Evolutionary conservation across 2,797 vertebrate species (phyloP), one percentile per base, ranked within the genome.

Genomic region (Galagoides demidoff): DNA sequence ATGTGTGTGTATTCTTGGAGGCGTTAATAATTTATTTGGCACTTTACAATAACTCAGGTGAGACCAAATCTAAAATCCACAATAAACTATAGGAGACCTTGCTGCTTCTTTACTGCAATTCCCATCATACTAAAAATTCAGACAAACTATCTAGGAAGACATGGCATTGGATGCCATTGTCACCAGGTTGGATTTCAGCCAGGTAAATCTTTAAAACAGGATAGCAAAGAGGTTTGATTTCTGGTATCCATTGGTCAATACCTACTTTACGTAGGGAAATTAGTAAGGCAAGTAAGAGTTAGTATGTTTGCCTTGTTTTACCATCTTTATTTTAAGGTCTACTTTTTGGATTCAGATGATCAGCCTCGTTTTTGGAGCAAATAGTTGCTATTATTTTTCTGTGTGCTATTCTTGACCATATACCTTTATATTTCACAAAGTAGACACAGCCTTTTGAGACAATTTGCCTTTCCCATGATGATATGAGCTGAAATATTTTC

Each of bases 371-470:
- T 92, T n/a, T 39, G 55, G 52, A 95, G 14, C 43, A 81, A 74
- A 25, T 13, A 78, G 12, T 43, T 73, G 23, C 45, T 89, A 0
- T 34, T 27, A 13, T n/a, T 95, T 86, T 55, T 7, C 37, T 34
- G 0, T 45, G 22, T 90, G 43, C 34, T 89, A 0, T 63, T 66
- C 23, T 20, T 81, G 1, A 91, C 39, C 14, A 7, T 31, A 34
- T 25, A 23, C 19, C 68, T 83, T 63, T 66, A 37, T 82, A 55
- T 93, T 66, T 93, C 25, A 91, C 39, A 45, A 68, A 66, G 16
- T 13, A 90, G 64, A 77, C 19, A 84, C 52, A 79, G 37, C 57
- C 16, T 86, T 95, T 92, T 90, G 84, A 89, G 76, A 94, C 52
- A 4, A 19, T 89, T 92, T 87, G 16, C 55, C 43, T 95, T 70